These are phyloP conservation scores for Promerops cafer DNA, from an alignment of 2,113 vertebrate species.

Conservation along the genomic window DNA sequence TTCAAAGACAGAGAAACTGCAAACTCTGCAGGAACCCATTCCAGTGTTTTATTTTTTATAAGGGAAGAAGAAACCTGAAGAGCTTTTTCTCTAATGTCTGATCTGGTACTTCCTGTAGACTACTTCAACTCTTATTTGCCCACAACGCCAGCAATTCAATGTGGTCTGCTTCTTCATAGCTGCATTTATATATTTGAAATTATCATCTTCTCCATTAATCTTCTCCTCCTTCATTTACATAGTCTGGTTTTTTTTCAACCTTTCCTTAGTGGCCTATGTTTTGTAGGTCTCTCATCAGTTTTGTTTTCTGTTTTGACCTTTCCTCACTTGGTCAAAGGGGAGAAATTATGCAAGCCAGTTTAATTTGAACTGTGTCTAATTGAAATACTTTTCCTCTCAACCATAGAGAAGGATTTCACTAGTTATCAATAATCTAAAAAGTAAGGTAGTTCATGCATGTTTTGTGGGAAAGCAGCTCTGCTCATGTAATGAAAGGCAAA, in stretches of 20 bases:
- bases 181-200: background rate
- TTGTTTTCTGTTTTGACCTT: background rate
- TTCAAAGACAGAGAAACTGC: background rate
- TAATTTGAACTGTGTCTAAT: background rate
- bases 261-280: background rate
- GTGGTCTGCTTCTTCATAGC: background rate
- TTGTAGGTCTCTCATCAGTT: background rate
- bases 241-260: background rate
- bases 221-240: background rate
- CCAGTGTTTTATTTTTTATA: background rate
- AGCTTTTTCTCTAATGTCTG: background rate
- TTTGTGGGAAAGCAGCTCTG: background rate
- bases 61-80: background rate
- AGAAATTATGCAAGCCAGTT: background rate
- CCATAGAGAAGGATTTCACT: background rate
- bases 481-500: background rate
- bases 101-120: background rate
- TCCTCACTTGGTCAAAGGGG: background rate
- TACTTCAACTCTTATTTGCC: background rate
- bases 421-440: background rate
- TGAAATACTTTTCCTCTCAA: background rate
- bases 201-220: background rate
- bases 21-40: background rate
- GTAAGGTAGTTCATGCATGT: background rate
- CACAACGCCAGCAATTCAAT: background rate